phyloP scores from a whole-genome alignment of 53 echinoderm and acorn worm species.

The Glandiceps talaboti region DNA sequence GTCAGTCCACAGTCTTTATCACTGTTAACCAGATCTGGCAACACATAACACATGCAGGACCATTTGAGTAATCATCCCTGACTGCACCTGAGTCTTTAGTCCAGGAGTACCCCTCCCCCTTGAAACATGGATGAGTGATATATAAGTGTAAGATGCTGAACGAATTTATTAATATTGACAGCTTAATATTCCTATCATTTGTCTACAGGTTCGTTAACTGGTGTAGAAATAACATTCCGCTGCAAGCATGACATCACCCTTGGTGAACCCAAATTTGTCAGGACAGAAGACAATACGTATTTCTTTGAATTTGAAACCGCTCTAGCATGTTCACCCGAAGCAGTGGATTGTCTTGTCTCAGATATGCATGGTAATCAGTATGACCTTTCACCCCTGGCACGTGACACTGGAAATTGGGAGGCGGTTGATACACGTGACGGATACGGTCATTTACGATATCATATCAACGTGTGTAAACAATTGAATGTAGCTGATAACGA shows the following conservation, averaged over 20 bases:
- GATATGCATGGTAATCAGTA: constrained; percentile 70
- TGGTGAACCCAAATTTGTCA: constrained; percentile 32
- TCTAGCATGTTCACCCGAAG: constrained; percentile 84
- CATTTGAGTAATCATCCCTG: too few relatives aligned
- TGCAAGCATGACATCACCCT: constrained; percentile 60
- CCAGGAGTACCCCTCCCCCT: too few relatives aligned
- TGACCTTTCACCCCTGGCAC: constrained; percentile 77
- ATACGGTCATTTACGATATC: constrained; percentile 40
- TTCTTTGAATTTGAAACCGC: constrained; percentile 85
- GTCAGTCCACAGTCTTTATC: too few relatives aligned
- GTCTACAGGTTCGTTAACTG: neutral
- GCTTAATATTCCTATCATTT: neutral
- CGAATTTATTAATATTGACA: too few relatives aligned
- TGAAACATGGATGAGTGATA: too few relatives aligned
- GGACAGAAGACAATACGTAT: constrained; percentile 41
- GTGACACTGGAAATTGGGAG: constrained; percentile 84
- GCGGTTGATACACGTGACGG: constrained; percentile 64
- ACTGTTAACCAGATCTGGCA: too few relatives aligned
- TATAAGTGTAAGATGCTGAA: too few relatives aligned
- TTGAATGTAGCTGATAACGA: constrained; percentile 29
- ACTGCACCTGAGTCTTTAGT: too few relatives aligned
- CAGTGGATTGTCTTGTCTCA: constrained; percentile 87
- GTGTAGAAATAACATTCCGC: constrained; percentile 70
- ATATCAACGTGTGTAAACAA: constrained; percentile 88
- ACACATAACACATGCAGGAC: too few relatives aligned